phyloP scores from a whole-genome alignment of 2,888 invertebrate genomes.

The Deilephila porcellus region DNA sequence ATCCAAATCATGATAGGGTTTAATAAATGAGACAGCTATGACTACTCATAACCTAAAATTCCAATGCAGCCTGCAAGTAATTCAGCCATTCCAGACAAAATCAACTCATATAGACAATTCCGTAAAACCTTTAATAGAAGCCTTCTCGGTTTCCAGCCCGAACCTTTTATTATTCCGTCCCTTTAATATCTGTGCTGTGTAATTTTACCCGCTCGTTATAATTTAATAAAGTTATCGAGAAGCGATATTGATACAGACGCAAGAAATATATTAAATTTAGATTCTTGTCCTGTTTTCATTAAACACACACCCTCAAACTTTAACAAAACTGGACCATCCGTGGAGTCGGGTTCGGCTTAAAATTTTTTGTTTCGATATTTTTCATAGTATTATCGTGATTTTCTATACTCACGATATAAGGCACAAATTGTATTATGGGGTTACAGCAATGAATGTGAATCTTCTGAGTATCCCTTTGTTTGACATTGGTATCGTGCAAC shows the following conservation, averaged over 20 bases:
- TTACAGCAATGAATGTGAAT: no score
- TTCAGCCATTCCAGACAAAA: background rate
- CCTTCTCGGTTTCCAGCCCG: background rate
- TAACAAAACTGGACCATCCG: constrained; percentile 46
- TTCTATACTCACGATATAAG: no score
- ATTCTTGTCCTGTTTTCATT: constrained; percentile 70
- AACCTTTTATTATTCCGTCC: background rate
- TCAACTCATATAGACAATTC: background rate
- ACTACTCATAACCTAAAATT: background rate
- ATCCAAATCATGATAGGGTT: no score
- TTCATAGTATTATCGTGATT: background rate
- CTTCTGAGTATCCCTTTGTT: no score
- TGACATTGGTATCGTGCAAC: no score
- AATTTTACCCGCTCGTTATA: constrained; percentile 32
- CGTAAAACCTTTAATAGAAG: background rate
- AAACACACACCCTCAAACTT: constrained; percentile 60
- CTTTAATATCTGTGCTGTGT: background rate
- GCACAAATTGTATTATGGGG: no score
- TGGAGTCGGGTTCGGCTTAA: constrained; percentile 44
- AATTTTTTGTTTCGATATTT: background rate
- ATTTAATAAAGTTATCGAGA: constrained; percentile 59
- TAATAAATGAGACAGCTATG: background rate
- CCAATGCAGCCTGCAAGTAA: background rate
- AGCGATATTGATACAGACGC: constrained; percentile 59
- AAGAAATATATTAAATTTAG: constrained; percentile 65